Conservation (phyloP, 2,113 vertebrate genomes). For the Gnathonemus longibarbis region DNA sequence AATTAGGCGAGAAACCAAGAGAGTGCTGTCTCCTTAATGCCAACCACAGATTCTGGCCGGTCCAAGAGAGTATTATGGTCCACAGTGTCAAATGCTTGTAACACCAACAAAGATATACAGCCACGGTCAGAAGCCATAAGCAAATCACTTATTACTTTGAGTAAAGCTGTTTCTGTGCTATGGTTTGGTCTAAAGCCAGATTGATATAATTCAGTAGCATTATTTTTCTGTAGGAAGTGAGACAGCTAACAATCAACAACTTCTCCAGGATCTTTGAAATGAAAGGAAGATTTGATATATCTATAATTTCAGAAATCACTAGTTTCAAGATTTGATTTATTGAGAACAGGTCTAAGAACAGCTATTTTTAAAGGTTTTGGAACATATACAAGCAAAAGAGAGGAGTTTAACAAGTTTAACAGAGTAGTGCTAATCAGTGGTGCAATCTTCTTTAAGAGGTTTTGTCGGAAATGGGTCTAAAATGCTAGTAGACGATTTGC, state of each 20-base stretch:
- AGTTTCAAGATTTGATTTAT: neutral
- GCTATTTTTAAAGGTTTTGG: neutral
- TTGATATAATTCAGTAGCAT: neutral
- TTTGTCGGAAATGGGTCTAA: neutral
- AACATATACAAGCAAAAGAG: neutral
- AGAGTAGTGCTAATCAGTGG: neutral
- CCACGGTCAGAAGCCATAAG: neutral
- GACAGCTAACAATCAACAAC: neutral
- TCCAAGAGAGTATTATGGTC: neutral
- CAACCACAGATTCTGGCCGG: neutral
- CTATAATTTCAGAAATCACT: neutral
- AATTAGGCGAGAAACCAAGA: neutral
- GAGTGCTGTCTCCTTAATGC: neutral
- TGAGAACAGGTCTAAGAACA: neutral
- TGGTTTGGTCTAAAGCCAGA: neutral
- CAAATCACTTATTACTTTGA: neutral
- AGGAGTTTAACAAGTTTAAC: neutral
- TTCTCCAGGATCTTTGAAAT: neutral
- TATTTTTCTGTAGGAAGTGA: neutral
- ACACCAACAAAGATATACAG: neutral
- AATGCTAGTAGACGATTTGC: neutral
- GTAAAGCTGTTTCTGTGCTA: neutral
- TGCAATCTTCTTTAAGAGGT: neutral
- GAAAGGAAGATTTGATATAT: neutral
- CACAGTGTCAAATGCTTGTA: neutral